Percentiles rank a stretch among this genome's conserved stretches.
Conservation (phyloP, 2,888 invertebrate genomes). For the Thecophora atra region DNA sequence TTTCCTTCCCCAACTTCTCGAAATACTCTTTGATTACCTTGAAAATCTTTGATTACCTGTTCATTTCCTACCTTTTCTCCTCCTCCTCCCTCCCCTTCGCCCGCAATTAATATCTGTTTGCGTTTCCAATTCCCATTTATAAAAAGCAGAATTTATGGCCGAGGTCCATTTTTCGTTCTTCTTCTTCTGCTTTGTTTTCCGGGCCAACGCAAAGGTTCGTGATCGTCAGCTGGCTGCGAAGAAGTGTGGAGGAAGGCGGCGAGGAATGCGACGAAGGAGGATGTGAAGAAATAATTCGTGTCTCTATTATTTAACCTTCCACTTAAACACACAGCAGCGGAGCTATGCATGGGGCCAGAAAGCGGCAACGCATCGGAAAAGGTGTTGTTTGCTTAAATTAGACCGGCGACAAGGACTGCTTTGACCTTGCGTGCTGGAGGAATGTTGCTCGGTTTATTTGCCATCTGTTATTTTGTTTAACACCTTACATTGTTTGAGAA, state of each 20-base stretch:
- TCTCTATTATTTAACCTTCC: slow-evolving; percentile 13
- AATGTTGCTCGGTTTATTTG: neutral
- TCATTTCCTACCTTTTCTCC: too few relatives aligned
- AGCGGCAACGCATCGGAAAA: neutral
- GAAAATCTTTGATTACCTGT: too few relatives aligned
- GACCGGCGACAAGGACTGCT: slow-evolving; percentile 4
- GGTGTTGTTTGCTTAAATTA: neutral
- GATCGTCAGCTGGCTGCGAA: too few relatives aligned
- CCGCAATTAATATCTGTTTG: neutral
- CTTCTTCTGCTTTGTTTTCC: neutral
- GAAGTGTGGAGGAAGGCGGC: too few relatives aligned
- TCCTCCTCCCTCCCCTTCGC: too few relatives aligned
- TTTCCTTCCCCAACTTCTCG: too few relatives aligned
- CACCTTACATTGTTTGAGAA: neutral
- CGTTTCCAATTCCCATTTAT: slow-evolving; percentile 1
- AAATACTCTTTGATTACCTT: too few relatives aligned
- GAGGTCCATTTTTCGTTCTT: slow-evolving; percentile 2
- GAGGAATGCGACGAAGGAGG: neutral
- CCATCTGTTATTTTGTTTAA: neutral
- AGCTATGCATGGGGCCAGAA: neutral
- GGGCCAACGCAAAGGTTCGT: too few relatives aligned
- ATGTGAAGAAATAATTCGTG: neutral
- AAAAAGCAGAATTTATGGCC: slow-evolving; percentile 15
- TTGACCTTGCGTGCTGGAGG: slow-evolving; percentile 30
- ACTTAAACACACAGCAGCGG: neutral